Base-by-base conservation (phyloP, 2,888 invertebrate genomes). In the Himalopsyche tibetana region DNA sequence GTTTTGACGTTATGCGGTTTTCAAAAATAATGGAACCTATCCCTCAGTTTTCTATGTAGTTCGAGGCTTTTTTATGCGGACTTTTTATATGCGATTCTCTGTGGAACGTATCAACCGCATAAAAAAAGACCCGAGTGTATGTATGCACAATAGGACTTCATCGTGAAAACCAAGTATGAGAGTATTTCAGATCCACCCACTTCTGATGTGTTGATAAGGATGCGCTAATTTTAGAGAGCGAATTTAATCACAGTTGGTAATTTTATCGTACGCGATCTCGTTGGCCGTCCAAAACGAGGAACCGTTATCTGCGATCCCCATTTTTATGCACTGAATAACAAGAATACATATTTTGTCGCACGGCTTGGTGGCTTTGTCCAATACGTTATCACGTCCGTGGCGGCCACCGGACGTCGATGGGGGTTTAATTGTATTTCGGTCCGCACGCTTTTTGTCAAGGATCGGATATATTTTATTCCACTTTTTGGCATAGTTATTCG, bases 311-410 rank as follows among this genome's bases (percentile, higher is more conserved):
- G 55, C 82, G 86, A 84, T 74, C 83, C 83, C 82, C 84, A 82
- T 85, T 87, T 87, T 85, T 87, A 87, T 87, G 87, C 87, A 87
- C 87, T 87, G 87, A 87, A 87, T 87, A 87, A 42, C 84, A 19
- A 83, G 55, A 42, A 83, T 82, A 69, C 28, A 85, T 83, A 85
- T 85, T 63, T 42, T 85, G 85, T 81, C 85, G 83, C 87, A 83
- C 84, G 36, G 82, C 28, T 84, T 82, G 55, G 55, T 79, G 81
- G 81, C 56, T 86, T 84, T 86, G 86, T 86, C 51, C 86, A 86
- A 51, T 56, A 11, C 19, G 15, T 74, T 74, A 38, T 74, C 74
- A 36, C 82, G 55, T 51, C 51, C 51, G 51, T 51, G 51, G n/a
- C 82, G 82, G 28, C 80, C 45, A 51, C 45, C 81, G 81, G 51